phyloP scores from a whole-genome alignment of 2,113 vertebrate genomes.

The Stegastes partitus region DNA sequence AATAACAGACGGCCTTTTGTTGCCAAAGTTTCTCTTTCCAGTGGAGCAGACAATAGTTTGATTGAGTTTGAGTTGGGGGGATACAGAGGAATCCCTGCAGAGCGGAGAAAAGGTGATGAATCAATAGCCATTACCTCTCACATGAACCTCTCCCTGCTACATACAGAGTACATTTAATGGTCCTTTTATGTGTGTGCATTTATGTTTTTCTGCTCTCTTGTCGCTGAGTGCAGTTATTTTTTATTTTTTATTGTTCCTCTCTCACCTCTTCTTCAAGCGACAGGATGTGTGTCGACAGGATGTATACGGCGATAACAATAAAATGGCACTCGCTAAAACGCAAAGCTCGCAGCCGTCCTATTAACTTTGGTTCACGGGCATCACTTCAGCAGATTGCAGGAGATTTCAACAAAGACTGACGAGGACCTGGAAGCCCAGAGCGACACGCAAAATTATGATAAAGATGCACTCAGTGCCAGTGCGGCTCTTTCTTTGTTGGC shows the following conservation, averaged over 20 bases:
- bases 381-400: background rate
- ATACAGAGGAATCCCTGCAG: constrained; percentile 4
- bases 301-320: too few relatives aligned
- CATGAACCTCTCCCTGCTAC: background rate
- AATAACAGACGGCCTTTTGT: constrained; percentile 1
- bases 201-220: background rate
- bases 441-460: background rate
- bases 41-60: constrained; percentile 21
- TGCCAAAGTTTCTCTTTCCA: background rate
- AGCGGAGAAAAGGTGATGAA: constrained; percentile 30
- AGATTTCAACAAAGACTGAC: background rate
- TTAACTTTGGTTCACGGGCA: background rate
- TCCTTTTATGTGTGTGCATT: background rate
- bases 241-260: background rate
- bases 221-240: background rate
- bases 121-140: constrained; percentile 54
- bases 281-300: background rate
- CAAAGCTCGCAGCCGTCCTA: background rate
- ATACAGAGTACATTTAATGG: constrained; percentile 12
- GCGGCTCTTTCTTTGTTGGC: background rate
- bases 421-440: background rate
- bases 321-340: background rate
- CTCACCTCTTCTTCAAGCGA: background rate
- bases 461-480: too few relatives aligned
- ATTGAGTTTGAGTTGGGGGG: constrained; percentile 7